Conservation (phyloP, 2,797 vertebrate genomes). For the Gallinago stenura region DNA sequence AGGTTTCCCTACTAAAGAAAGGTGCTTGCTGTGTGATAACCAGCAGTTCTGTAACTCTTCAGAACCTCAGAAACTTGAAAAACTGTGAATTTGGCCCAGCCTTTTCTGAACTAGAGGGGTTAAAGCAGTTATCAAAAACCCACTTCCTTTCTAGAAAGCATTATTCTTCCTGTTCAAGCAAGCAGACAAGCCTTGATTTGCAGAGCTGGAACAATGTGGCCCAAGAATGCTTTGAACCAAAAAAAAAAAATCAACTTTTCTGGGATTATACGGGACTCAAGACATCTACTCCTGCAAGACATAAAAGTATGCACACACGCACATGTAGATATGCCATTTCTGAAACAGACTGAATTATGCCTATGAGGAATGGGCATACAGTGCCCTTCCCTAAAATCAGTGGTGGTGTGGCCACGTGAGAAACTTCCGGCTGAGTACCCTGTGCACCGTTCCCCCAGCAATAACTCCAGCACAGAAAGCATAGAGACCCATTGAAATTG, state of each 20-base stretch:
- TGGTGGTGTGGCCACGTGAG: background rate
- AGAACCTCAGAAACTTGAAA: background rate
- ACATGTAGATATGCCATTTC: background rate
- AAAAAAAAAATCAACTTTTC: background rate
- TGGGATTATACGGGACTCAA: background rate
- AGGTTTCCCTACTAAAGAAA: background rate
- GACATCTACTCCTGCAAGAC: background rate
- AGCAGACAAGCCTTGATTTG: background rate
- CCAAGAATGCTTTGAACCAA: background rate
- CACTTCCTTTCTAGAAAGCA: background rate
- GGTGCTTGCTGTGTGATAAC: background rate
- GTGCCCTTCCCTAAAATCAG: background rate
- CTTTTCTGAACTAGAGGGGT: background rate
- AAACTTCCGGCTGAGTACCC: background rate
- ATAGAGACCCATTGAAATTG: background rate
- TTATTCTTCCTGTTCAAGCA: background rate
- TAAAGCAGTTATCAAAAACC: background rate
- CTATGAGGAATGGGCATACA: background rate
- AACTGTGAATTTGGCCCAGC: background rate
- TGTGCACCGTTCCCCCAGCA: background rate
- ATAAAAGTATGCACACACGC: background rate
- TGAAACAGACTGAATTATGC: background rate
- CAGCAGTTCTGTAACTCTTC: rapidly evolving
- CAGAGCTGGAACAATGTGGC: background rate
- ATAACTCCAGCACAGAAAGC: background rate